Base-by-base conservation (phyloP, 1,140 invertebrate genomes). In the Zaprionus capensis region DNA sequence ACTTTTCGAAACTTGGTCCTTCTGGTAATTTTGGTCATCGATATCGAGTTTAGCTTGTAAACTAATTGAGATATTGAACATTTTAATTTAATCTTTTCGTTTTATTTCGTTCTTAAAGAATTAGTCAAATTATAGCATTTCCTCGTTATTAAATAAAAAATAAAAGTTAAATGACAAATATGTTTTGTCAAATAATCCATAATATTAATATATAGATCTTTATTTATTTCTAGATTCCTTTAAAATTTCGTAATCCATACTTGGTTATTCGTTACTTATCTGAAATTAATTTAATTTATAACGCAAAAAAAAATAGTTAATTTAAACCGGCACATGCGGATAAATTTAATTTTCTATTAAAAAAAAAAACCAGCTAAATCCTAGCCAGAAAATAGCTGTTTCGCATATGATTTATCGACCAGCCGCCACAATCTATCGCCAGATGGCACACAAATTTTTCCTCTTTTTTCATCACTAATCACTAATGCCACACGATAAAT, bases 401-500 rank as follows among this genome's bases (percentile, higher is more conserved):
- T 51, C 11, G 46, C 12, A 24, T 22, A 51, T 51, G 9, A 22
- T 5, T 9, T n/a, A 34, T 72, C 63, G 55, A 12, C 17, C 14
- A 24, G 9, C 70, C 70, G 12, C 63, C 70, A 67, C 63, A 36
- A 22, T 14, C 24, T 34, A 67, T 67, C 63, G 70, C 22, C 63
- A 73, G 24, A 67, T 59, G 56, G 26, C 55, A 73, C 51, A 64
- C 57, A 55, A 66, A 34, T 24, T 34, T 31, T 26, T 22, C 6
- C 6, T 51, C 34, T n/a, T 64, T 61, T 71, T 73, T 59, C 67
- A 75, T 57, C 65, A 36, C 71, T 74, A 64, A 63, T 53, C 67
- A 57, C 58, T 15, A 64, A 75, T 75, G 72, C 72, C 72, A 75
- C 72, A 75, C 72, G 67, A 71, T 75, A 71, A 71, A 71, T 64